Percentiles rank a stretch among this genome's conserved stretches.
Conservation (phyloP, 2,888 invertebrate genomes). For the Lysandra bellargus region DNA sequence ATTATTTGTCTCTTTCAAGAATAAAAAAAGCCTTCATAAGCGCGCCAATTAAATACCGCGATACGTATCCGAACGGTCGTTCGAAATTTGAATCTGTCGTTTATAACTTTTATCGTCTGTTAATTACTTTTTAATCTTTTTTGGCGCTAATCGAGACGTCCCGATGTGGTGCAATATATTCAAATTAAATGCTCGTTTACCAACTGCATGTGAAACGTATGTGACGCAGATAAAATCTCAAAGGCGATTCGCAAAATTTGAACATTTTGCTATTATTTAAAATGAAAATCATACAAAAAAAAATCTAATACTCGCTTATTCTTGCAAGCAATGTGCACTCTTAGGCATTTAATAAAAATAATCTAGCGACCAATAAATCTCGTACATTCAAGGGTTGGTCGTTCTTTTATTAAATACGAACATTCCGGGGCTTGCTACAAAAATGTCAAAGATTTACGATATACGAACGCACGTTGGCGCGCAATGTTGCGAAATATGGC, state of each 20-base stretch:
- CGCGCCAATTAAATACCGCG: background rate
- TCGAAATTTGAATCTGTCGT: conserved; percentile 19
- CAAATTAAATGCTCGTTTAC: conserved; percentile 11
- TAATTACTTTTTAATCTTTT: conserved; percentile 28
- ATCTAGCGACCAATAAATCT: conserved; percentile 10
- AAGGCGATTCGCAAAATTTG: background rate
- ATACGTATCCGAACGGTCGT: conserved; percentile 16
- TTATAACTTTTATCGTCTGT: conserved; percentile 22
- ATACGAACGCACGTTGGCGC: conserved; percentile 42
- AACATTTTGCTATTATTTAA: background rate
- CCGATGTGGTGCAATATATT: conserved; percentile 14
- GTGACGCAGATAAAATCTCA: background rate
- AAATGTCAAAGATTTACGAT: conserved; percentile 50
- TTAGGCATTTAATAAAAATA: conserved; percentile 21
- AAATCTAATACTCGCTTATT: background rate
- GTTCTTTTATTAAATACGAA: conserved; percentile 49
- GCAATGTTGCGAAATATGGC: conserved; percentile 44
- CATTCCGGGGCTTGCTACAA: conserved; percentile 43
- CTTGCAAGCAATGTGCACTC: background rate
- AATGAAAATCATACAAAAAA: background rate
- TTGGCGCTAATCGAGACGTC: conserved; percentile 29
- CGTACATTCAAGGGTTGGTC: background rate
- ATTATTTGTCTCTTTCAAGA: conserved; percentile 19
- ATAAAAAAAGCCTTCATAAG: conserved; percentile 2
- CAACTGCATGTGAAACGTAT: background rate